Evolutionary conservation across 2,797 vertebrate species (phyloP), one percentile per base, ranked within the genome.

Genomic region (Lophura swinhoii): DNA sequence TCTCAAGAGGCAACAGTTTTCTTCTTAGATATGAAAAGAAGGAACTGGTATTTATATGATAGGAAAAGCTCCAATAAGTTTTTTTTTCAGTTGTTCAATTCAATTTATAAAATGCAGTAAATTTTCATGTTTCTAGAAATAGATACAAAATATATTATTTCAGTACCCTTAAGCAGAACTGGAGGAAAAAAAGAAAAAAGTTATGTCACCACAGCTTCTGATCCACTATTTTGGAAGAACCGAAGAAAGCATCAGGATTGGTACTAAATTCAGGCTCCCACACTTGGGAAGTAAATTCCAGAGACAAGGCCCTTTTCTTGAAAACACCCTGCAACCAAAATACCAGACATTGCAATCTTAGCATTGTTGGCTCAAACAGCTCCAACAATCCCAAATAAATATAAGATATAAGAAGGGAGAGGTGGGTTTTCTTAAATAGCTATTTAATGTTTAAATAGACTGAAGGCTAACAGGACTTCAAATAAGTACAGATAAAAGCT

Each of bases 281-380:
- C 72, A 85, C 69, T 94, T 43, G 10, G 48, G 41, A 82, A 90
- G 58, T 16, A 59, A 91, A 94, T 92, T 95, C 88, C 88, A 89
- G 70, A 89, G 62, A 55, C 68, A 90, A 90, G 69, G 55, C 72
- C 62, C 68, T 93, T 94, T 87, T 77, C 88, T 91, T 95, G 87
- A 94, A 95, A 95, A 95, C 63, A 93, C 75, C 87, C 91, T 93
- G 84, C 78, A 96, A 95, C 84, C 69, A 94, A 87, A 95, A 95
- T 91, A 95, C 94, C 94, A 96, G 88, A 95, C 90, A 95, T 91
- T 95, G 82, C 93, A 92, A 51, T 85, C 87, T 93, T 77, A 66
- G 46, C 43, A 63, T 44, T 87, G 75, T 56, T 95, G 92, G 93
- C 78, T 91, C 44, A 58, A 75, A 22, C 23, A 89, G 33, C 43